These are phyloP conservation scores for Epistrophe grossulariae DNA, from an alignment of 2,888 invertebrate genomes.

Conservation along the genomic window DNA sequence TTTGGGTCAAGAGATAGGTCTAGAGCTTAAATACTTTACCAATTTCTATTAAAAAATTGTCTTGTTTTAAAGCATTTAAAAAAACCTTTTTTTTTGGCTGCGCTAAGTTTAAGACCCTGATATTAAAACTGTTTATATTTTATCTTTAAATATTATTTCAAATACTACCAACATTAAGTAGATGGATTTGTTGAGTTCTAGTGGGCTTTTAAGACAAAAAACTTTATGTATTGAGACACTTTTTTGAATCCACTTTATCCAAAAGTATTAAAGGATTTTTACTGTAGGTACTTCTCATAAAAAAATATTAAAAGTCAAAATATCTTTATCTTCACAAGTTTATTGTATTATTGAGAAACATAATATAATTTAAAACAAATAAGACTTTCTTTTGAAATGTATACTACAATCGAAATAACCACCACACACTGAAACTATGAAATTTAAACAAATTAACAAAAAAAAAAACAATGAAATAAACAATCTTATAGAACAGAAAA, in stretches of 20 bases:
- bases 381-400: slow-evolving; percentile 39
- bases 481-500: slow-evolving; percentile 36
- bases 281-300: too few relatives aligned
- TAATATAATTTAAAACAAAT: slow-evolving; percentile 10
- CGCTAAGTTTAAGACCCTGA: too few relatives aligned
- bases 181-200: too few relatives aligned
- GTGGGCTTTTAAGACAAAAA: too few relatives aligned
- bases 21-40: background rate
- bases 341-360: slow-evolving; percentile 22
- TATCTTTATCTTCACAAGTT: background rate
- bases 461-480: slow-evolving; percentile 43
- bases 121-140: too few relatives aligned
- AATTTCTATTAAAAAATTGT: background rate
- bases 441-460: slow-evolving; percentile 23
- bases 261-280: too few relatives aligned
- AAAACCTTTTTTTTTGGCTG: too few relatives aligned
- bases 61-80: background rate
- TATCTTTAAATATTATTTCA: too few relatives aligned
- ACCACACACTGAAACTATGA: slow-evolving; percentile 57
- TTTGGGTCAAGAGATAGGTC: background rate
- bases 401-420: slow-evolving; percentile 66
- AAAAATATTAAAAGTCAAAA: background rate
- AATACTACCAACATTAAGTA: too few relatives aligned
- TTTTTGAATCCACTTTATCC: too few relatives aligned
- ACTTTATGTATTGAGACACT: too few relatives aligned